Conservation (phyloP, 2,797 vertebrate genomes). For the Furcifer pardalis region DNA sequence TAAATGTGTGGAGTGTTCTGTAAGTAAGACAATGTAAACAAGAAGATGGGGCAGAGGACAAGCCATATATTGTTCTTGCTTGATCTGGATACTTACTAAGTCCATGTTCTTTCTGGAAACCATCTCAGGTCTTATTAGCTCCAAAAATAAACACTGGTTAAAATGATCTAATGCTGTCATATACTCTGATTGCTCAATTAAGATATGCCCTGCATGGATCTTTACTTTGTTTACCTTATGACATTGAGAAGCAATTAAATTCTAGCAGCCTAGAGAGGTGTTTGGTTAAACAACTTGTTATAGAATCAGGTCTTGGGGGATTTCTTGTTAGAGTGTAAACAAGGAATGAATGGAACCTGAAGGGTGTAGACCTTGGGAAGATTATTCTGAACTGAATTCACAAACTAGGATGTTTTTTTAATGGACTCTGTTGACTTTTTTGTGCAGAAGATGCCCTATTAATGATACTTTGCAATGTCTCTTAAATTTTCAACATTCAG, state of each 20-base stretch:
- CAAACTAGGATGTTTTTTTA: not conserved
- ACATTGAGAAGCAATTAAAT: conserved; percentile 41
- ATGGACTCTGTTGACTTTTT: not conserved
- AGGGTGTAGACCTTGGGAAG: conserved; percentile 12
- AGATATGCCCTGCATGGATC: conserved; percentile 16
- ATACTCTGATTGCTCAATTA: conserved; percentile 37
- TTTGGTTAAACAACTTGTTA: conserved; percentile 34
- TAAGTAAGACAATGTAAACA: not conserved
- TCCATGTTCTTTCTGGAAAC: conserved; percentile 13
- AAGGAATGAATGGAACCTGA: conserved; percentile 1
- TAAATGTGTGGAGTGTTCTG: not conserved
- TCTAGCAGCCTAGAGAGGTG: conserved; percentile 20
- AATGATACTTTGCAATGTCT: not conserved
- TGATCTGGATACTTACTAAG: not conserved
- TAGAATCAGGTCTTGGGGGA: conserved; percentile 20
- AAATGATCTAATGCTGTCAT: conserved; percentile 31
- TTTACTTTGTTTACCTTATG: conserved; percentile 35
- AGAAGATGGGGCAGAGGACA: not conserved
- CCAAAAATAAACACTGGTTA: conserved; percentile 15
- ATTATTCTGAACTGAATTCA: conserved; percentile 8
- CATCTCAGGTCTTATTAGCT: conserved; percentile 3
- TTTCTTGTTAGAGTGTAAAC: conserved; percentile 9
- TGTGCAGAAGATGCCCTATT: not conserved
- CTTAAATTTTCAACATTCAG: not conserved
- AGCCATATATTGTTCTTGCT: not conserved